These are phyloP conservation scores for Dendrolimus kikuchii DNA, from an alignment of 1,140 invertebrate species.

Conservation along the genomic window DNA sequence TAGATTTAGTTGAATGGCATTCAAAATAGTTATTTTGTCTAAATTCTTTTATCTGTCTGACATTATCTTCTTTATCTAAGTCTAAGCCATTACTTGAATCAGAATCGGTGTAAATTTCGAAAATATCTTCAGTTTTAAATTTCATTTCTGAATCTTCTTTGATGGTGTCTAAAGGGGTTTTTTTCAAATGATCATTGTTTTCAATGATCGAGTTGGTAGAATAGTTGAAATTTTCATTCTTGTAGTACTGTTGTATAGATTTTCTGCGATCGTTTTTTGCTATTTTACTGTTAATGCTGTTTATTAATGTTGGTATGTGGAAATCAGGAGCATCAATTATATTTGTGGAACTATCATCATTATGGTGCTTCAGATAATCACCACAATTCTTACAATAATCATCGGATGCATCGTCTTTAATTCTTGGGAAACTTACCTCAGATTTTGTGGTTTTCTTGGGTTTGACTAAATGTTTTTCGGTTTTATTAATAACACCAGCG, in stretches of 20 bases:
- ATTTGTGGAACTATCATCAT: not conserved
- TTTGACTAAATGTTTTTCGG: constrained; percentile 12
- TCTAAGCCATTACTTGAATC: constrained; percentile 28
- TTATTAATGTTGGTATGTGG: constrained; percentile 5
- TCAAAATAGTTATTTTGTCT: constrained; percentile 58
- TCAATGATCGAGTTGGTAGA: constrained; percentile 31
- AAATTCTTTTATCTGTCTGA: constrained; percentile 48
- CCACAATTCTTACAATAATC: constrained; percentile 48
- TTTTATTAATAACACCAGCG: constrained; percentile 19
- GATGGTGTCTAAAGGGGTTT: constrained; percentile 39
- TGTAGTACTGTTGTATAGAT: constrained; percentile 43
- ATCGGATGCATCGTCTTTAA: constrained; percentile 10
- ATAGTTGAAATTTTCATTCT: constrained; percentile 44
- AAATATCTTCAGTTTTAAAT: constrained; percentile 17
- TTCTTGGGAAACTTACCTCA: constrained; percentile 21
- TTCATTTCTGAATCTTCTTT: constrained; percentile 34
- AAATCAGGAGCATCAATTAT: not conserved
- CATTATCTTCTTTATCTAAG: constrained; percentile 23
- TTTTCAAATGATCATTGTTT: constrained; percentile 20
- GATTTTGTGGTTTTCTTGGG: constrained; percentile 45
- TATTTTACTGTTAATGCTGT: constrained; percentile 7
- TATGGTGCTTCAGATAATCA: constrained; percentile 18
- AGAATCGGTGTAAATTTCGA: constrained; percentile 24
- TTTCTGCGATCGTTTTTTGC: constrained; percentile 6
- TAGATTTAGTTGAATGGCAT: constrained; percentile 53